These are phyloP conservation scores for Pentalonia nigronervosa DNA, from an alignment of 1,140 invertebrate species.

Conservation along the genomic window DNA sequence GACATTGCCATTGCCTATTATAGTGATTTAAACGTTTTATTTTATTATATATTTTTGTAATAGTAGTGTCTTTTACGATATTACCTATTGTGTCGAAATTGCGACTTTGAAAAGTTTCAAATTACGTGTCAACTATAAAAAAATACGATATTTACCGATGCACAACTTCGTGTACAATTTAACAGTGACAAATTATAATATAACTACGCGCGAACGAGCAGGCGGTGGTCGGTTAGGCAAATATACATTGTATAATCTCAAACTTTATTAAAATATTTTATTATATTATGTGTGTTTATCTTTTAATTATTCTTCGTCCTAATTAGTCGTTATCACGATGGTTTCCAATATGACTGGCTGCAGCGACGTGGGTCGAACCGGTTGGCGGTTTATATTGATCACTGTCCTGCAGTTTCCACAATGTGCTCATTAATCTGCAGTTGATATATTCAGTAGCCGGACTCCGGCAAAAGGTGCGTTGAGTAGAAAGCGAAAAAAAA, in stretches of 20 bases:
- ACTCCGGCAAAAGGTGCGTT: background rate
- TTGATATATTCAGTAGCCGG: constrained; percentile 41
- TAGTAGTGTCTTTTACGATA: background rate
- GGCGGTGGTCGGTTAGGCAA: background rate
- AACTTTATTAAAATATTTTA: background rate
- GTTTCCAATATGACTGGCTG: background rate
- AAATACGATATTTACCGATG: background rate
- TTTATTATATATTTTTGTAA: background rate
- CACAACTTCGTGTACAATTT: background rate
- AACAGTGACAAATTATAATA: background rate
- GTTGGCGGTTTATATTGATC: constrained; percentile 46
- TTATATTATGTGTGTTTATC: background rate
- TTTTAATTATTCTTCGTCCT: constrained; percentile 44
- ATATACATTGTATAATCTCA: background rate
- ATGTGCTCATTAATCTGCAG: constrained; percentile 31
- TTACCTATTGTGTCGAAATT: background rate
- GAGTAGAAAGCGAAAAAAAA: background rate
- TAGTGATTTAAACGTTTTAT: background rate
- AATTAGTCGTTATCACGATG: constrained; percentile 47
- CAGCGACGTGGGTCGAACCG: constrained; percentile 36
- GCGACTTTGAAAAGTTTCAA: background rate
- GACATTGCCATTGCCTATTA: background rate
- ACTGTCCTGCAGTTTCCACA: background rate
- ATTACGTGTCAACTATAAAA: background rate
- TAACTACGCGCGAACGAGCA: background rate